Evolutionary conservation across 2,113 vertebrate genomes (phyloP), one percentile per base, ranked within the genome.

Genomic region (Reinhardtius hippoglossoides): DNA sequence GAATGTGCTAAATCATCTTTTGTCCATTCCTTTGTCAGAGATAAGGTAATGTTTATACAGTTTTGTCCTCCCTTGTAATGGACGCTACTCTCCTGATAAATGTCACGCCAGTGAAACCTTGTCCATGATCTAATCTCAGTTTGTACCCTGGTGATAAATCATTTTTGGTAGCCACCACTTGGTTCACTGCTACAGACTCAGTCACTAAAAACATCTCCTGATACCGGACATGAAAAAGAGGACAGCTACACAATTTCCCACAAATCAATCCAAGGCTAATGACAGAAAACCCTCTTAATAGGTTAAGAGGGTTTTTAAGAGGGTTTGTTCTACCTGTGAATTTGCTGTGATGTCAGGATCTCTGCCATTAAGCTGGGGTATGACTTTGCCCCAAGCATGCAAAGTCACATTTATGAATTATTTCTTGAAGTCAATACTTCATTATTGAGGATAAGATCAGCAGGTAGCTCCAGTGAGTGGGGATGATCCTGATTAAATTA

Each of bases 41-140:
- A 91, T 88, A 88, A 89, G 78, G 4, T 4, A 0, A 44, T 84
- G 71, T 88, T 85, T 90, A 88, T 87, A 69, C 86, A 78, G 78
- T 50, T 85, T 85, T 86, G 84, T 84, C 88, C 88, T 89, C 24
- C 0, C 2, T 74, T 31, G 37, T 64, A 46, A 75, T 59, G 71
- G 68, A 66, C 4, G n/a, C 48, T 21, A 9, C 12, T 2, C 0
- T 59, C 54, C 80, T 63, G 74, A 83, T 84, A 74, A 87, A 89
- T 52, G 10, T 52, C 18, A 48, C 64, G 75, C 0, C 6, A 62
- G 20, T 65, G 26, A 82, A 40, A 44, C 59, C 52, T 44, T 9
- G 57, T 70, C 42, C 12, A 55, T 12, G 35, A 42, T 48, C 56
- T 80, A 44, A 76, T 83, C 81, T 86, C 64, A 26, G 15, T 23